These are phyloP conservation scores for Lycia hirtaria DNA, from an alignment of 2,888 invertebrate genomes.

Conservation along the genomic window DNA sequence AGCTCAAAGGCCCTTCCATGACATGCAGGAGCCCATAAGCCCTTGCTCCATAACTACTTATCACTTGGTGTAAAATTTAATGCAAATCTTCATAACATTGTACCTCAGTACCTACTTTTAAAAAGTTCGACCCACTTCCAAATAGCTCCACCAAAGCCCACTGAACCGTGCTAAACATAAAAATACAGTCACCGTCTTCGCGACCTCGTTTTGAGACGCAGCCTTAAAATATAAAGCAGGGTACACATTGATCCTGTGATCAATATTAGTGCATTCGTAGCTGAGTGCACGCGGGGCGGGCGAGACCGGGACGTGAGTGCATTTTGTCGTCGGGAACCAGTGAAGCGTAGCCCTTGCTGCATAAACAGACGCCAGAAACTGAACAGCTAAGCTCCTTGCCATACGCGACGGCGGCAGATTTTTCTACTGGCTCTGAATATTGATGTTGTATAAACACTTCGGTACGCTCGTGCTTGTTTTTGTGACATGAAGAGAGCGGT, in stretches of 20 bases:
- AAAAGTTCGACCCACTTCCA: conserved; percentile 18
- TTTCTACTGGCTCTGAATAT: conserved; percentile 73
- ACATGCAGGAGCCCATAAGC: too few species aligned
- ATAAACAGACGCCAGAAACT: conserved; percentile 68
- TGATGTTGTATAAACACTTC: conserved; percentile 66
- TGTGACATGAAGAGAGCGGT: conserved; percentile 46
- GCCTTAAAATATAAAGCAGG: conserved; percentile 44
- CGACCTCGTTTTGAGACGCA: conserved; percentile 42
- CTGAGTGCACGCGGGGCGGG: conserved; percentile 65
- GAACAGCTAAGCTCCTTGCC: conserved; percentile 58
- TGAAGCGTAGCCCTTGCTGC: conserved; percentile 66
- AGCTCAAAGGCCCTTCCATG: too few species aligned
- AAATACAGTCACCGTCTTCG: conserved; percentile 36
- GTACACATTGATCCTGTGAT: conserved; percentile 61
- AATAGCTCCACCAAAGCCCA: conserved; percentile 33
- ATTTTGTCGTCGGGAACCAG: conserved; percentile 80
- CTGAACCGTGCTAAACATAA: conserved; percentile 35
- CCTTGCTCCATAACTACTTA: not conserved
- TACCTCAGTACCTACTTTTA: not conserved
- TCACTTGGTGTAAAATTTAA: not conserved
- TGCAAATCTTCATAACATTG: not conserved
- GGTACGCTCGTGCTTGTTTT: conserved; percentile 45
- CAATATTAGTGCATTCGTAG: conserved; percentile 74
- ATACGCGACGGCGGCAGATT: conserved; percentile 57
- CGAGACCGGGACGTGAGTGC: conserved; percentile 70